phyloP scores from a whole-genome alignment of 2,113 vertebrate species.

The Gallinago paraguaiae region DNA sequence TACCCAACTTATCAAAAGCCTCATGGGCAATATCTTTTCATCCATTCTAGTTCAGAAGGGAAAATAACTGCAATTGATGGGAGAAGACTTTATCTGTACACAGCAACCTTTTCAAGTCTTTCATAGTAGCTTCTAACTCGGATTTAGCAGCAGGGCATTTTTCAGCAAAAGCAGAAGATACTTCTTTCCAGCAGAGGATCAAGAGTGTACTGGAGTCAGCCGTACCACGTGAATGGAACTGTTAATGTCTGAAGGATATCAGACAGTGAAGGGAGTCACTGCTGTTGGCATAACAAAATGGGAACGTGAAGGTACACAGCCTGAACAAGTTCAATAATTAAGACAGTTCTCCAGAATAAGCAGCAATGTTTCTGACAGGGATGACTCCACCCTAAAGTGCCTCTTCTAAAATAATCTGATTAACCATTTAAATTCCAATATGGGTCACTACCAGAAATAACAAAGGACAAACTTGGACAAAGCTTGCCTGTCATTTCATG shows the following conservation, averaged over 20 bases:
- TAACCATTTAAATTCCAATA: slow-evolving; percentile 15
- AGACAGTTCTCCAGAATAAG: not conserved
- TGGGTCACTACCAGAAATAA: not conserved
- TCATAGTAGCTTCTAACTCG: not conserved
- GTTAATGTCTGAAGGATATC: not conserved
- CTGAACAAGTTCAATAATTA: slow-evolving; percentile 55
- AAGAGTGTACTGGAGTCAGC: not conserved
- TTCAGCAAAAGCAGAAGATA: not conserved
- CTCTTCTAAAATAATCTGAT: slow-evolving; percentile 12
- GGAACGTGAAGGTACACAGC: slow-evolving; percentile 33
- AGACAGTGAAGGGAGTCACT: not conserved
- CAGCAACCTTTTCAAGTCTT: not conserved
- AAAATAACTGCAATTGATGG: not conserved
- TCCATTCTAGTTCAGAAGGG: not conserved
- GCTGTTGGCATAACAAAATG: not conserved
- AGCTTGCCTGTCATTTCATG: not conserved
- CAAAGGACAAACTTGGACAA: not conserved
- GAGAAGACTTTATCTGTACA: not conserved
- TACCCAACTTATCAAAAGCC: not conserved
- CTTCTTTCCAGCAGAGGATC: not conserved
- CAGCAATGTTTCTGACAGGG: slow-evolving; percentile 8
- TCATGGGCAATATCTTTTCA: not conserved
- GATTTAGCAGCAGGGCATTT: not conserved
- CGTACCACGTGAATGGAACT: not conserved
- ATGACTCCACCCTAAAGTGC: slow-evolving; percentile 24